Evolutionary conservation across 2,888 invertebrate genomes (phyloP), one percentile per base, ranked within the genome.

Genomic region (Drosophila leonis): DNA sequence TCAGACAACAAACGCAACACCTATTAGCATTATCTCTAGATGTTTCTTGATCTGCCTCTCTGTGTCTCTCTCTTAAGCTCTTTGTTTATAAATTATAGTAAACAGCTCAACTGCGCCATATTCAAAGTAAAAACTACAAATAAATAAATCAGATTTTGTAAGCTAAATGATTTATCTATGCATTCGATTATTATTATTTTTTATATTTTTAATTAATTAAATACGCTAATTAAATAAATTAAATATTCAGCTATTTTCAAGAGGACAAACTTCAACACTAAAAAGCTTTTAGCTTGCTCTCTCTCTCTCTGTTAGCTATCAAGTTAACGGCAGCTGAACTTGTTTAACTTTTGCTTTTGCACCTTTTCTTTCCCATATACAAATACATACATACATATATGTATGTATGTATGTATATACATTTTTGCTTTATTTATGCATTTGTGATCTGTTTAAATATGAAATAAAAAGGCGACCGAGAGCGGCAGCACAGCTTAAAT

Each of bases 381-480:
- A 42, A 6, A 20, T 13, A 42, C 9, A 27, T n/a, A 29, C 2
- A 3, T 3, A 18, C 1, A 48, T 2, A 10, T 1, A 1, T 20
- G 33, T 9, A 18, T n/a, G n/a, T n/a, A n/a, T n/a, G n/a, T n/a
- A n/a, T n/a, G n/a, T n/a, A n/a, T 13, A 35, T 29, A 12, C 63
- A 10, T 35, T 44, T 69, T 44, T 48, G 55, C 59, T 52, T 63
- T 68, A 54, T 66, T 69, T 59, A 67, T 73, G 64, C 68, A 72
- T 81, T 78, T 73, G 75, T 71, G 83, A 81, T 83, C 87, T 70
- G 87, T 72, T 86, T 79, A 76, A 86, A 86, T 81, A 83, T 72
- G 67, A 82, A 80, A 70, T 71, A 59, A 65, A 73, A 51, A 48
- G 29, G 54, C 48, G 49, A 13, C 41, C 35, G 35, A 48, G 59